Evolutionary conservation across 2,888 invertebrate genomes (phyloP).

Genomic region (Helobdella robusta): DNA sequence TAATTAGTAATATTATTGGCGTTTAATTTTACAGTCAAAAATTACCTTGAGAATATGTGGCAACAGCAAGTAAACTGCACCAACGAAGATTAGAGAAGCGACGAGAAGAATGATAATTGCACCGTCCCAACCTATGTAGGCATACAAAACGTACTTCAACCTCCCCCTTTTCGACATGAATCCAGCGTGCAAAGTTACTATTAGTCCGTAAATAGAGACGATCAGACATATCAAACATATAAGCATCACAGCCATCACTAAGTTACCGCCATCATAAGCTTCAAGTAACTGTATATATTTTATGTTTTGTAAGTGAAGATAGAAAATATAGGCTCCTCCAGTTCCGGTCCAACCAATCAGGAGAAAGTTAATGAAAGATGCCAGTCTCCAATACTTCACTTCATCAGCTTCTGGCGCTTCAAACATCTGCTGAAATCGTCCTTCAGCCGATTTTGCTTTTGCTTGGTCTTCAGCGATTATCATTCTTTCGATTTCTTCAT

Average conservation of each 20-base stretch:
- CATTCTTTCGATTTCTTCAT: neutral
- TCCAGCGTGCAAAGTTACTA: neutral
- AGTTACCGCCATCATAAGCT: slow-evolving; percentile 3
- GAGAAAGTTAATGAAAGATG: neutral
- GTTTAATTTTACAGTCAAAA: too few relatives aligned
- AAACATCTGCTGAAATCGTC: neutral
- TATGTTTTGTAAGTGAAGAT: neutral
- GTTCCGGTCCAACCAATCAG: neutral
- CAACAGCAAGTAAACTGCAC: neutral
- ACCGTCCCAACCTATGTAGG: neutral
- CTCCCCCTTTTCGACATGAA: neutral
- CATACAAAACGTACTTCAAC: neutral
- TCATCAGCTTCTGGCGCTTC: neutral
- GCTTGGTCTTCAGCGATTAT: neutral
- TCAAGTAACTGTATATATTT: neutral
- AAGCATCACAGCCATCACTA: neutral
- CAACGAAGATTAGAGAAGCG: neutral
- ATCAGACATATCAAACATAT: neutral
- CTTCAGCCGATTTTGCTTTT: neutral
- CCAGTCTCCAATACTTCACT: neutral
- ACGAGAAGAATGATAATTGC: neutral
- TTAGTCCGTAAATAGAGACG: neutral
- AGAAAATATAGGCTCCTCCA: neutral
- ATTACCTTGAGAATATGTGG: neutral
- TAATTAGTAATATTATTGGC: neutral